Conservation (phyloP, 2,888 invertebrate genomes). For the Ganaspis brasiliensis region DNA sequence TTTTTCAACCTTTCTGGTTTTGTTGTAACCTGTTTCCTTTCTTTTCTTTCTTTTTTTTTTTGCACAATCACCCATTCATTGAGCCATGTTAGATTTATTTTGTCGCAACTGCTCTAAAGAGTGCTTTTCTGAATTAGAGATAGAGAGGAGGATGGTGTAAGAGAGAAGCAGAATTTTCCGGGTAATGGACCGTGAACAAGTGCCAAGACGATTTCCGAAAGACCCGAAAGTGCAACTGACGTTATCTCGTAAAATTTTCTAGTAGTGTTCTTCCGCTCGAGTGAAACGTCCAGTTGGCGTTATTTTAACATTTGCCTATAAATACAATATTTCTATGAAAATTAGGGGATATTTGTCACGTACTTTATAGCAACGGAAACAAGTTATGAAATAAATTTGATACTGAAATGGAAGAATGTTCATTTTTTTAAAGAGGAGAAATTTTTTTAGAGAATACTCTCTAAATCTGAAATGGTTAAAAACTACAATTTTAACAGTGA, state of each 20-base stretch:
- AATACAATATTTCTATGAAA: background rate
- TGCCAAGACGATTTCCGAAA: constrained; percentile 40
- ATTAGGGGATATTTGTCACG: background rate
- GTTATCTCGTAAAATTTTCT: constrained; percentile 30
- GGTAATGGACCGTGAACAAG: constrained; percentile 34
- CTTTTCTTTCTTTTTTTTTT: constrained; percentile 4
- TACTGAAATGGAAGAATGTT: too few species aligned
- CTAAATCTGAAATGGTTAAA: too few species aligned
- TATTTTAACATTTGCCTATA: background rate
- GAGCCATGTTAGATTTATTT: constrained; percentile 17
- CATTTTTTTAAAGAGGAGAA: too few species aligned
- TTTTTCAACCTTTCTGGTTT: too few species aligned
- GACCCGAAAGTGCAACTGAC: constrained; percentile 32
- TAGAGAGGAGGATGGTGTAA: constrained; percentile 16
- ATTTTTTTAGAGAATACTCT: too few species aligned
- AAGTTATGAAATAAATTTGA: background rate
- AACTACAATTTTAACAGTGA: too few species aligned
- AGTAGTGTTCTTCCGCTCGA: constrained; percentile 24
- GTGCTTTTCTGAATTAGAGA: constrained; percentile 37
- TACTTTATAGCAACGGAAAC: background rate
- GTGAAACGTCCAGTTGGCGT: constrained; percentile 1
- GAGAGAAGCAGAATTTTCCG: constrained; percentile 29
- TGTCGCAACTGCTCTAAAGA: constrained; percentile 13
- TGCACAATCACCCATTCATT: constrained; percentile 15
- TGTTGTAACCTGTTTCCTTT: too few species aligned